Evolutionary conservation across 1,140 invertebrate genomes (phyloP), one percentile per base, ranked within the genome.

Genomic region (Drosophila tropicalis): DNA sequence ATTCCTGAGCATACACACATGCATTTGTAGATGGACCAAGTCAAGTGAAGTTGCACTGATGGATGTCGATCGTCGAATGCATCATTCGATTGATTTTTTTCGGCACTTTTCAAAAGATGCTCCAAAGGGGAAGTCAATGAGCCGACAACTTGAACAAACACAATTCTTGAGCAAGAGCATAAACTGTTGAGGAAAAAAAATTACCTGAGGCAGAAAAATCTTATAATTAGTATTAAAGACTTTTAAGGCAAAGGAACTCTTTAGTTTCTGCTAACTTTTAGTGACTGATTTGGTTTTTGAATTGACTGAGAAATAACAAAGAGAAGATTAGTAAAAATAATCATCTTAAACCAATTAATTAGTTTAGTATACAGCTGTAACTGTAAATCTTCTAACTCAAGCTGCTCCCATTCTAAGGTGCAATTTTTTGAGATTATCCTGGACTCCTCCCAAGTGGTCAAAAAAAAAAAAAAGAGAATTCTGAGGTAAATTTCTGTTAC

Each of bases 51-150:
- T 36, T 56, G 40, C 47, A 79, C 17, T 86, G 83, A 87, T 86
- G 76, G 83, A 86, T 87, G 68, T 85, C 83, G 82, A 72, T 79
- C 82, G 68, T 86, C 83, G 62, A 64, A 54, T 65, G 62, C 62
- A 62, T 76, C 70, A 67, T 66, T 67, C 76, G 67, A 69, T 73
- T 65, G 65, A 80, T 79, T 87, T 82, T 86, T 58, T 58, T 58
- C 83, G 83, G 84, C 76, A 79, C 76, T 73, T 80, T 77, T 83
- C 67, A 77, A 86, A 77, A 86, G 83, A 39, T 64, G 61, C 55
- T 51, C 39, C 63, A 25, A 60, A 36, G 2, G 29, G 44, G 56
- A 39, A 61, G 62, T 70, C 63, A 68, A 79, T 36, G 51, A 19
- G 70, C 54, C 72, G 82, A 72, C 78, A 82, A 76, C 34, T 66